Percentiles rank a stretch among this genome's conserved stretches.
phyloP scores from a whole-genome alignment of 2,113 vertebrate genomes.

The Guaruba guarouba region DNA sequence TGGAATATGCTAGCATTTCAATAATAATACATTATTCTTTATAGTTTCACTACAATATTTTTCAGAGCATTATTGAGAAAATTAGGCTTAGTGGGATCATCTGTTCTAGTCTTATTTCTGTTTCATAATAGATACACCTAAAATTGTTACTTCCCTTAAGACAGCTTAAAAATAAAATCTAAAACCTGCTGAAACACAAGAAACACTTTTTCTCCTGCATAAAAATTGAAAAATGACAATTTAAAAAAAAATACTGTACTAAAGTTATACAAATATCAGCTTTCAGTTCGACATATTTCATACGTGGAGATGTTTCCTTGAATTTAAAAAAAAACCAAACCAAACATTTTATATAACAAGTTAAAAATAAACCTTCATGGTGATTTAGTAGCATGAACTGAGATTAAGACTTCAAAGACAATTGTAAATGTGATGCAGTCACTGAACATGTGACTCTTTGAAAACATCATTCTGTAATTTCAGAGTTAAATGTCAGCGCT shows the following conservation, averaged over 20 bases:
- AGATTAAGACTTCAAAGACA: constrained; percentile 75
- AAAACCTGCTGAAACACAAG: not conserved
- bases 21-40: not conserved
- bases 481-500: constrained; percentile 64
- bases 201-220: not conserved
- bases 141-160: not conserved
- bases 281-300: constrained; percentile 53
- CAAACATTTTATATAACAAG: constrained; percentile 52
- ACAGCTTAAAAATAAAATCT: constrained; percentile 10
- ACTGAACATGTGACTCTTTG: constrained; percentile 30
- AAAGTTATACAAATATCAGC: constrained; percentile 19
- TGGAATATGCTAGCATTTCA: not conserved
- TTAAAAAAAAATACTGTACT: not conserved
- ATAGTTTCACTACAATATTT: not conserved
- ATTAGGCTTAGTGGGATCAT: not conserved
- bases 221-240: not conserved
- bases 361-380: constrained; percentile 71
- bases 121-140: not conserved
- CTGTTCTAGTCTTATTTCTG: constrained; percentile 2
- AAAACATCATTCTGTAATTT: constrained; percentile 55
- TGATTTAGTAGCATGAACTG: constrained; percentile 69
- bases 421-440: constrained; percentile 43
- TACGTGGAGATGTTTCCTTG: constrained; percentile 39
- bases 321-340: not conserved
- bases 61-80: not conserved